Base-by-base conservation (phyloP, 2,113 vertebrate species). In the Coracopsis vasa region DNA sequence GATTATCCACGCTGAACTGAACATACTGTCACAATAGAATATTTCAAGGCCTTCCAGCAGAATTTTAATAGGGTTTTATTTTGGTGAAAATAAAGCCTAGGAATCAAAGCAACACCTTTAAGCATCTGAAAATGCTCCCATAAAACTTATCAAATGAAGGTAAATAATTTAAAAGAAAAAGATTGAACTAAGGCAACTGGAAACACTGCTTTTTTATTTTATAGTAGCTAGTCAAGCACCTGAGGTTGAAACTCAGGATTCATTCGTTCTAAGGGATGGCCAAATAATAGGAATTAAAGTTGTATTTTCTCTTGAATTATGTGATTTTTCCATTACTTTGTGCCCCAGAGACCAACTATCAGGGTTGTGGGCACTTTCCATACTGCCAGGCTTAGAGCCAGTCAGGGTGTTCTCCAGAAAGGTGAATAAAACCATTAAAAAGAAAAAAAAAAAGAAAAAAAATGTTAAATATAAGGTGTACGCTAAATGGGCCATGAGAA, bases 391-490 rank as follows among this genome's bases (percentile, higher is more conserved):
- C 7, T 65, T 44, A n/a, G 2, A 7, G 16, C 45, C 39, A 48
- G 13, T 16, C 19, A 39, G 18, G 7, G 11, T 8, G 2, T 20
- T 82, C 56, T 48, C 33, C 44, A 90, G 71, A 80, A 82, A 80
- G 27, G 29, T 74, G 29, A 85, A 51, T 4, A 58, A 75, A 56
- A 7, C 2, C 21, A 66, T 56, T 51, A 29, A 31, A 71, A 45
- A 45, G 41, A 4, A 39, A 54, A 39, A 45, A 27, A 24, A 23
- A 1, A 35, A 54, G n/a, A 48, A 29, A 27, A 31, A 1, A 16
- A 19, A 54, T 2, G 1, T 47, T 1, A 51, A 74, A 19, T 54
- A 21, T 29, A 19, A 77, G 4, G 1, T 45, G 1, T 41, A 10
- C 16, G 27, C 4, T 81, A 82, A 90, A 81, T 69, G 42, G 39